Conservation (phyloP, 1,140 invertebrate species). For the Drosophila burlai region DNA sequence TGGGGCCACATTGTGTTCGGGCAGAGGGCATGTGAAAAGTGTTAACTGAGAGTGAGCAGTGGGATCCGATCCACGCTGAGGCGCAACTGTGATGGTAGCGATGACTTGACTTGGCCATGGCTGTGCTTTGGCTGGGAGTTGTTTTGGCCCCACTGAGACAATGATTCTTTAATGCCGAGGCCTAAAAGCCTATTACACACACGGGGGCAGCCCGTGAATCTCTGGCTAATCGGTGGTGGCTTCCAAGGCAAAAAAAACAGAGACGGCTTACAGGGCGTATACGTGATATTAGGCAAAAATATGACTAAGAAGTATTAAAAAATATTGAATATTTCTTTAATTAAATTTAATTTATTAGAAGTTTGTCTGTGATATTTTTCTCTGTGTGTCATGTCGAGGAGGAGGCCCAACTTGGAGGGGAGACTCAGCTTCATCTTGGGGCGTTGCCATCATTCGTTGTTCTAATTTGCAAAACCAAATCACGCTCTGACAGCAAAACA, state of each 20-base stretch:
- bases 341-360: neutral
- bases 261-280: constrained; percentile 29
- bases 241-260: constrained; percentile 14
- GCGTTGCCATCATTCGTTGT: constrained; percentile 58
- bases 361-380: neutral
- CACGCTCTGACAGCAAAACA: constrained; percentile 48
- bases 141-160: constrained; percentile 42
- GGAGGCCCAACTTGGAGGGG: neutral
- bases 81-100: constrained; percentile 13
- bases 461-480: constrained; percentile 69
- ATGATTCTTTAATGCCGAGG: constrained; percentile 71
- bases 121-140: constrained; percentile 48
- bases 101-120: constrained; percentile 52
- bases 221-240: constrained; percentile 8
- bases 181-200: constrained; percentile 50
- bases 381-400: neutral
- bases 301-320: no score
- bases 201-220: constrained; percentile 32
- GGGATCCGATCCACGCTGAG: constrained; percentile 11
- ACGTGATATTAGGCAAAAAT: constrained; percentile 20
- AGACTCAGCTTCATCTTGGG: constrained; percentile 15
- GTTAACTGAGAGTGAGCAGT: constrained; percentile 57
- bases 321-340: no score
- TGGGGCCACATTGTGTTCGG: constrained; percentile 65
- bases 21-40: constrained; percentile 67